These are phyloP conservation scores for Oncorhynchus nerka DNA, from an alignment of 2,113 vertebrate genomes.

Conservation along the genomic window DNA sequence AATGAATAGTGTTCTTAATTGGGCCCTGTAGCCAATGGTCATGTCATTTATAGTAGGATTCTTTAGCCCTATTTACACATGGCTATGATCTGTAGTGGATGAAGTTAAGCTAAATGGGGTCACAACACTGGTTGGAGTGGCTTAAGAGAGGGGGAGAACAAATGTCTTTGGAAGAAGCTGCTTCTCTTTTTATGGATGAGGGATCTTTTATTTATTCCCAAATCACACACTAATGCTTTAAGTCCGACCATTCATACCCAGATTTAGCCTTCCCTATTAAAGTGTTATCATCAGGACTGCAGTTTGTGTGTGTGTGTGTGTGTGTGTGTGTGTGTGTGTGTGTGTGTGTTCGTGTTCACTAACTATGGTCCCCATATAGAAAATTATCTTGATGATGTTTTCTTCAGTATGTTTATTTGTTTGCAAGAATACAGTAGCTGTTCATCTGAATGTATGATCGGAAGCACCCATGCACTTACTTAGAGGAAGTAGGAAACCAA, in stretches of 20 bases:
- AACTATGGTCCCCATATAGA: neutral
- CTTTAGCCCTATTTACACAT: neutral
- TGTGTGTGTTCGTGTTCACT: neutral
- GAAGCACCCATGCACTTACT: too few relatives aligned
- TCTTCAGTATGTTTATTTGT: neutral
- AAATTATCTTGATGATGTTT: neutral
- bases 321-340: neutral
- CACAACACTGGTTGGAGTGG: neutral
- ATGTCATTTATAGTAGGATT: too few relatives aligned
- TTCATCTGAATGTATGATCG: too few relatives aligned
- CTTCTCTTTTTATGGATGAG: slow-evolving; percentile 4
- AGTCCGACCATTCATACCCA: neutral
- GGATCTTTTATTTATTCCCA: slow-evolving; percentile 27
- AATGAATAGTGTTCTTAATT: too few relatives aligned
- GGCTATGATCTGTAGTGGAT: neutral
- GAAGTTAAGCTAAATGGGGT: neutral
- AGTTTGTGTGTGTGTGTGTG: slow-evolving; percentile 3
- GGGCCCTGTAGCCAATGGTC: too few relatives aligned
- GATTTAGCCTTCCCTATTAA: slow-evolving; percentile 21
- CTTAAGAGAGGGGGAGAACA: neutral
- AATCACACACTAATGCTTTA: slow-evolving; percentile 1
- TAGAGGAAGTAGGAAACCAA: neutral
- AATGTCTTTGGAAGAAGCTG: slow-evolving; percentile 2
- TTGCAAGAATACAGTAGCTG: neutral
- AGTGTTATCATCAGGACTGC: slow-evolving; percentile 9